Conservation (phyloP, 2,797 vertebrate species). For the Rhynchotus rufescens region DNA sequence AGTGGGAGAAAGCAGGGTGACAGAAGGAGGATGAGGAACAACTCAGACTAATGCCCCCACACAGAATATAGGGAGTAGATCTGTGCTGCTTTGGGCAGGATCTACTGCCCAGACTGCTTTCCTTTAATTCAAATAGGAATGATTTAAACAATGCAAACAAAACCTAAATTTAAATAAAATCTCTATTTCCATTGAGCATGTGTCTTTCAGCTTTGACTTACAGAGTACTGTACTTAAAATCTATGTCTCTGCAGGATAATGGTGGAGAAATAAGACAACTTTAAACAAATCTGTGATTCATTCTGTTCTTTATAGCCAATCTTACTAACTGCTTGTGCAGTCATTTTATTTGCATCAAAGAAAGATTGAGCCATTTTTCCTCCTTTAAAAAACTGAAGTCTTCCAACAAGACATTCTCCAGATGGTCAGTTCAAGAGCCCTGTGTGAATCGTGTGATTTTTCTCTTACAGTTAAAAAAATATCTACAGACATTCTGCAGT, state of each 20-base stretch:
- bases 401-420: slow-evolving; percentile 70
- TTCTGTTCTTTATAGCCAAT: slow-evolving; percentile 16
- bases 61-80: neutral
- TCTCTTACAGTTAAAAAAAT: slow-evolving; percentile 88
- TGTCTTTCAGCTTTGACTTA: neutral
- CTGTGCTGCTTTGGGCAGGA: neutral
- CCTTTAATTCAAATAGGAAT: neutral
- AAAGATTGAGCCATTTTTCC: neutral
- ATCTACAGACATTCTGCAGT: slow-evolving; percentile 89
- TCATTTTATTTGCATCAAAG: slow-evolving; percentile 18
- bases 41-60: neutral
- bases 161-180: slow-evolving; percentile 4
- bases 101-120: neutral
- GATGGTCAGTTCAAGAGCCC: slow-evolving; percentile 76
- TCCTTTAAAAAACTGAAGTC: slow-evolving; percentile 37
- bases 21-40: neutral
- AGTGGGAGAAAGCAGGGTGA: neutral
- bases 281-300: neutral
- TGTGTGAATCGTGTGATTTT: slow-evolving; percentile 71
- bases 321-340: neutral
- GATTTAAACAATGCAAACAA: neutral
- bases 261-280: neutral
- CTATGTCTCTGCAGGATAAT: neutral
- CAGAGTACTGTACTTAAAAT: neutral
- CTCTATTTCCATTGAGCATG: neutral